These are phyloP conservation scores for Deroplatys truncata DNA, from an alignment of 2,888 invertebrate genomes.

Conservation along the genomic window DNA sequence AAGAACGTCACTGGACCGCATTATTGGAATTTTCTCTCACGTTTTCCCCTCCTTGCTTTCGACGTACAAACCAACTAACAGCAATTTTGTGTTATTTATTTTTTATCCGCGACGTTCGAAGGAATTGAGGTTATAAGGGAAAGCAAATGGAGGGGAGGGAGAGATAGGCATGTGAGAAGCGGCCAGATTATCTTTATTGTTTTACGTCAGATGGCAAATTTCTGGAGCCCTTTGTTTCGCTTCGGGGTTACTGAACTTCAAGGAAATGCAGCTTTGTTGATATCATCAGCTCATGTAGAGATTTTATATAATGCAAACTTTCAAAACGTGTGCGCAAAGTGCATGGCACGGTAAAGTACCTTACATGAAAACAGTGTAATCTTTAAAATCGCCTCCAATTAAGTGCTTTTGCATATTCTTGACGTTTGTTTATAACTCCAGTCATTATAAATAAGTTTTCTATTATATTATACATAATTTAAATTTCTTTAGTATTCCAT, in stretches of 20 bases:
- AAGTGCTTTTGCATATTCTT: too few species aligned
- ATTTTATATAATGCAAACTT: neutral
- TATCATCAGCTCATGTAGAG: neutral
- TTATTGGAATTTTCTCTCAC: constrained; percentile 12
- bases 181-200: neutral
- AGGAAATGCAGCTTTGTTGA: neutral
- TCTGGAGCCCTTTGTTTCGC: neutral
- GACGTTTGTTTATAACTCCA: too few species aligned
- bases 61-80: neutral
- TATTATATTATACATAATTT: too few species aligned
- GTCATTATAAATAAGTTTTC: too few species aligned
- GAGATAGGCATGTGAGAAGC: neutral
- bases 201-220: neutral
- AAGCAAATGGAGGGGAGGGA: neutral
- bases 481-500: too few species aligned
- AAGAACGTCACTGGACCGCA: constrained; percentile 1
- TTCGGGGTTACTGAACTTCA: neutral
- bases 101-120: neutral
- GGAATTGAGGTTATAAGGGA: neutral
- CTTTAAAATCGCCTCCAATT: too few species aligned
- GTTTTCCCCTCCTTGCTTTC: neutral
- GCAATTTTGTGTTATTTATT: neutral
- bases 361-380: too few species aligned
- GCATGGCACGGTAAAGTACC: too few species aligned
- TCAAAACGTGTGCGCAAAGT: neutral